phyloP scores from a whole-genome alignment of 2,797 vertebrate genomes.

The Chelmon rostratus region DNA sequence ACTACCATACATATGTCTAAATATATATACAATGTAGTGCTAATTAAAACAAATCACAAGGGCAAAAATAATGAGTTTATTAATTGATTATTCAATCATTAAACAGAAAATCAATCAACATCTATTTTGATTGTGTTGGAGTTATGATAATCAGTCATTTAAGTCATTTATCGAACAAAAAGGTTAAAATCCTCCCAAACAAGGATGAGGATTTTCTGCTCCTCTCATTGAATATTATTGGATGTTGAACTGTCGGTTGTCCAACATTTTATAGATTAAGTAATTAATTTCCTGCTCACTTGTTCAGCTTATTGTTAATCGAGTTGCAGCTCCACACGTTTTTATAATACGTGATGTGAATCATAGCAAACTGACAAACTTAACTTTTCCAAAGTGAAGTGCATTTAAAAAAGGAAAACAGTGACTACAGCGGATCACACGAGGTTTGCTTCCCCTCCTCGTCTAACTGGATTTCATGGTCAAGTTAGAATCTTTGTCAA shows the following conservation, averaged over 20 bases:
- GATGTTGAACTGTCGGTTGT: neutral
- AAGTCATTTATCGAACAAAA: neutral
- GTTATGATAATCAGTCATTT: neutral
- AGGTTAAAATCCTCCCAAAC: no score
- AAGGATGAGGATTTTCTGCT: neutral
- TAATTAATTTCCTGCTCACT: neutral
- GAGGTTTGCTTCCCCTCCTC: neutral
- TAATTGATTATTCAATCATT: neutral
- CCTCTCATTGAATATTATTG: neutral
- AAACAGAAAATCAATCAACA: neutral
- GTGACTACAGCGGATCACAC: slow-evolving; percentile 1
- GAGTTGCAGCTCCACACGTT: neutral
- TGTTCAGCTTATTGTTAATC: neutral
- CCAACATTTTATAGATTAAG: neutral
- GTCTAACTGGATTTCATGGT: slow-evolving; percentile 51
- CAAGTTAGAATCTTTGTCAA: slow-evolving; percentile 25
- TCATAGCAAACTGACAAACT: neutral
- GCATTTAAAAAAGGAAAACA: neutral
- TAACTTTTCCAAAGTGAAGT: neutral
- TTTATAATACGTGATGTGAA: neutral
- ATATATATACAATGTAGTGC: no score
- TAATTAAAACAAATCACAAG: neutral
- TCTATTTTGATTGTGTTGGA: neutral
- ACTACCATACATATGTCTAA: no score
- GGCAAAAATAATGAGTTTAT: neutral